Conservation (phyloP, 2,113 vertebrate genomes). For the pig (Sus scrofa) region T2T-Sscrofa CM000819.6:91939001-91939500, state of each 20-base stretch:
- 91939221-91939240: not conserved
- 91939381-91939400: not conserved
- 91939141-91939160: not conserved
- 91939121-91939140: not conserved
- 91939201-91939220: not conserved
- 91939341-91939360: not conserved
- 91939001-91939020: too few relatives aligned
- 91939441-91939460: not conserved
- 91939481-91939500: not conserved
- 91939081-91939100: not conserved
- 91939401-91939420: not conserved
- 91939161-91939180: not conserved
- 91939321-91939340: not conserved
- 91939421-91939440: conserved; percentile 13
- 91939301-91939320: not conserved
- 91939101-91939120: not conserved
- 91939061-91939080: not conserved
- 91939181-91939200: not conserved
- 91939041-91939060: not conserved
- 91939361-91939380: not conserved
- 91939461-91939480: not conserved
- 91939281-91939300: not conserved
- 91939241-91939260: not conserved
- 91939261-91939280: not conserved
- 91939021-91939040: not conserved